Base-by-base conservation (phyloP, 2,888 invertebrate genomes). In the Sinohyriopsis cumingii region DNA sequence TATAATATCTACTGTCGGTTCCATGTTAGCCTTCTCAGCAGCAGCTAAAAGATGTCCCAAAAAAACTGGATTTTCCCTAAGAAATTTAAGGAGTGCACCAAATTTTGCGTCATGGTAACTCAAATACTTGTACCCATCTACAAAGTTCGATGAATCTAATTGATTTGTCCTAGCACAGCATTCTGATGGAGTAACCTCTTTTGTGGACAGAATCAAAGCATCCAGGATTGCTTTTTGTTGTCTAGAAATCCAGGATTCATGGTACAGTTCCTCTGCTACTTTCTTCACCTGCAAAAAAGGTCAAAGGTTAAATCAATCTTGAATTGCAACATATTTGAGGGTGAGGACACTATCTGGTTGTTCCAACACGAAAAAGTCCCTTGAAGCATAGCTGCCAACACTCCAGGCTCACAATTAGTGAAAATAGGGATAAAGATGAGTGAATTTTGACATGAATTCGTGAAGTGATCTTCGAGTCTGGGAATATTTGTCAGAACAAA, bases 161-260 rank as follows among this genome's bases (percentile, higher is more conserved):
- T 80, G 93, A 92, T 81, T 94, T 94, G 89, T 95, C 25, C 68
- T 67, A 25, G 65, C 55, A 65, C 77, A 95, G 82, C 95, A 95
- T 33, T 93, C 92, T 25, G 94, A 92, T 3, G 95, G 94, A 33
- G 95, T 94, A 65, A 93, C 93, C 84, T 95, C 95, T 65, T 94
- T 93, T 78, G 94, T 92, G 63, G 95, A 93, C 59, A 94, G 92
- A 76, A 95, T 93, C 82, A 96, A 91, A 82, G 94, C 93, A 78
- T 95, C 94, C 20, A 89, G 80, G 45, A 83, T 82, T 20, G 73
- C 63, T 68, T 86, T 85, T 90, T 97, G 96, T 90, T 96, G 95
- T 5, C 95, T 94, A 75, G 95, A 95, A 74, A 96, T 93, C 95
- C 97, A 98, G 55, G 96, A 94, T 72, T 94, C 93, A 90, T 95